phyloP scores from a whole-genome alignment of 2,797 vertebrate genomes.

The Adrianichthys oophorus region DNA sequence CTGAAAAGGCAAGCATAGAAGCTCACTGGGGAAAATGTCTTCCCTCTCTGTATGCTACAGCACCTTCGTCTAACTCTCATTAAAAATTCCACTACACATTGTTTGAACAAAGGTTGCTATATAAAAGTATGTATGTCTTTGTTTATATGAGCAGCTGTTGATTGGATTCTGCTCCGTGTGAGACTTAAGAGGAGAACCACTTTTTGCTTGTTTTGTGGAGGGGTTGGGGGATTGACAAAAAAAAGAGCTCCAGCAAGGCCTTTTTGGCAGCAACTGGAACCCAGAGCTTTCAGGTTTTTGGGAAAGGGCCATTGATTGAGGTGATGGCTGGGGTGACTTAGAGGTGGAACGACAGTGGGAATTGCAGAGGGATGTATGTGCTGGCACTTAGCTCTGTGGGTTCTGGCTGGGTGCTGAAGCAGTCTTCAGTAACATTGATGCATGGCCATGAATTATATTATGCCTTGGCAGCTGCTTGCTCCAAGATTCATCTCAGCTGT shows the following conservation, averaged over 20 bases:
- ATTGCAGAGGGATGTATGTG: slow-evolving; percentile 70
- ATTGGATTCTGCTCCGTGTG: slow-evolving; percentile 39
- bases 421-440: slow-evolving; percentile 75
- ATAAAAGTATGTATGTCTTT: slow-evolving; percentile 47
- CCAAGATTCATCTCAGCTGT: slow-evolving; percentile 75
- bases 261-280: slow-evolving; percentile 49
- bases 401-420: slow-evolving; percentile 73
- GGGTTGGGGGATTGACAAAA: slow-evolving; percentile 57
- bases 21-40: slow-evolving; percentile 61
- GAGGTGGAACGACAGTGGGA: slow-evolving; percentile 60
- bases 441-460: slow-evolving; percentile 80
- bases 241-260: slow-evolving; percentile 55
- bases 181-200: slow-evolving; percentile 48
- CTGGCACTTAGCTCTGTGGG: slow-evolving; percentile 76
- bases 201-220: slow-evolving; percentile 56
- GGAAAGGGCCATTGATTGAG: slow-evolving; percentile 60
- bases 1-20: slow-evolving; percentile 75
- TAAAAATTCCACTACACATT: slow-evolving; percentile 58
- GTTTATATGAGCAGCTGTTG: slow-evolving; percentile 36
- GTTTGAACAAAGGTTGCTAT: slow-evolving; percentile 56
- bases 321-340: slow-evolving; percentile 67
- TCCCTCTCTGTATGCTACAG: slow-evolving; percentile 53
- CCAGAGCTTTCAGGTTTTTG: slow-evolving; percentile 52
- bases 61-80: slow-evolving; percentile 60
- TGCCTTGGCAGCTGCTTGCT: slow-evolving; percentile 70